Conservation (phyloP, 2,797 vertebrate species). For the Esox lucius region DNA sequence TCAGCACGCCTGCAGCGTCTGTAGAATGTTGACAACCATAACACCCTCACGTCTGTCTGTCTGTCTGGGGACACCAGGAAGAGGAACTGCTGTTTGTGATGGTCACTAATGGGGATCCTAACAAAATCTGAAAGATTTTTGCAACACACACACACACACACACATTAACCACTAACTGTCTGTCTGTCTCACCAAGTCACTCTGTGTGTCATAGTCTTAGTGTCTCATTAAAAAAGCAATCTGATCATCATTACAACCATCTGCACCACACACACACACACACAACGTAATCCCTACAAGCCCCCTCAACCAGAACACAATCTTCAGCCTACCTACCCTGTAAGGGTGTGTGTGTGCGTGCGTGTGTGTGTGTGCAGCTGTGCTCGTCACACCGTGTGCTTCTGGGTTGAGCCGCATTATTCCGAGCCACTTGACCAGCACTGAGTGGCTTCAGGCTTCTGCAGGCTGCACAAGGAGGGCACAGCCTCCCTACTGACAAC, state of each 20-base stretch:
- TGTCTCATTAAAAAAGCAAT: not conserved
- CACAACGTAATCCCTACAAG: slow-evolving; percentile 17
- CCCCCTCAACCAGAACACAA: not conserved
- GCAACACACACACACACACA: too few relatives aligned
- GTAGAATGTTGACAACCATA: too few relatives aligned
- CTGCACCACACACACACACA: slow-evolving; percentile 19
- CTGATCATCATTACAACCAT: slow-evolving; percentile 24
- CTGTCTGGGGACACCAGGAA: too few relatives aligned
- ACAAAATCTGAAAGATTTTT: not conserved
- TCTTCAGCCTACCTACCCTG: not conserved
- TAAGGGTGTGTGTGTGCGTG: slow-evolving; percentile 10
- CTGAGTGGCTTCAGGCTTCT: slow-evolving; percentile 14
- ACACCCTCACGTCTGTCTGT: too few relatives aligned
- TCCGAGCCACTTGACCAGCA: slow-evolving; percentile 48
- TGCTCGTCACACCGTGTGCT: slow-evolving; percentile 54
- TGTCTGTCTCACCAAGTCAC: not conserved
- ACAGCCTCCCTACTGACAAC: not conserved
- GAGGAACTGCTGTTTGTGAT: too few relatives aligned
- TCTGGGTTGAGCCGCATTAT: slow-evolving; percentile 52
- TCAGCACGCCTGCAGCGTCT: too few relatives aligned
- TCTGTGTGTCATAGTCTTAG: not conserved
- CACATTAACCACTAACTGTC: too few relatives aligned
- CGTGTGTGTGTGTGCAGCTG: slow-evolving; percentile 57
- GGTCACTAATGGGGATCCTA: too few relatives aligned
- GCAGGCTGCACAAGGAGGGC: slow-evolving; percentile 8